Evolutionary conservation across 1,140 invertebrate species (phyloP).

Genomic region (Drosophila kikkawai): DNA sequence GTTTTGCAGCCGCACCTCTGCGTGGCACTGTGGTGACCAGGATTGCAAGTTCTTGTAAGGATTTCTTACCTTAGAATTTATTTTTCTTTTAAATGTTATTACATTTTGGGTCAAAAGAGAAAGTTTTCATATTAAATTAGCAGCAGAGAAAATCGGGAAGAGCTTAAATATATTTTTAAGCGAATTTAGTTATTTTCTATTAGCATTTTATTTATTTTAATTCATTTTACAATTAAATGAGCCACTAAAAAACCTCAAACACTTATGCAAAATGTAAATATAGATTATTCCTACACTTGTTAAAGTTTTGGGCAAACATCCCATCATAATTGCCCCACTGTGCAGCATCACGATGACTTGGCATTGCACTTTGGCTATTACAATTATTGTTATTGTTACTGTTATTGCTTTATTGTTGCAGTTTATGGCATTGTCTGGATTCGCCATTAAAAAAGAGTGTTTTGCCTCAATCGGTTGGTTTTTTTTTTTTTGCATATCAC

Average conservation of each 20-base stretch:
- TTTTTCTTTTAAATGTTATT: neutral
- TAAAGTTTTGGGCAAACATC: neutral
- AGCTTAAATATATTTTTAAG: neutral
- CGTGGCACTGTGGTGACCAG: neutral
- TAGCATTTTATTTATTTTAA: neutral
- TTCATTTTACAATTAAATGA: neutral
- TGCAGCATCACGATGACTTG: constrained; percentile 33
- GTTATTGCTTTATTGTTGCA: constrained; percentile 57
- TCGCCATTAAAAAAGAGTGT: constrained; percentile 40
- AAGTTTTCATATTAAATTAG: neutral
- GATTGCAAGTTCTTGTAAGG: neutral
- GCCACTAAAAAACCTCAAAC: neutral
- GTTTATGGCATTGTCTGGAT: constrained; percentile 54
- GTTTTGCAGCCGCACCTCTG: constrained; percentile 34
- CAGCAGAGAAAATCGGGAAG: neutral
- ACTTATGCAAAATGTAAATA: neutral
- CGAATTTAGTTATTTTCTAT: neutral
- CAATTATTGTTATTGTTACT: constrained; percentile 56
- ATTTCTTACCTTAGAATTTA: neutral
- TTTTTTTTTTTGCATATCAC: constrained; percentile 39
- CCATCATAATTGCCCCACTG: neutral
- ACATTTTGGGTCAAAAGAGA: neutral
- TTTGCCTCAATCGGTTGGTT: constrained; percentile 9
- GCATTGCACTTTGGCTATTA: constrained; percentile 53
- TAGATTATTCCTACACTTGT: neutral